phyloP scores from a whole-genome alignment of 2,797 vertebrate genomes.

The Halcyon leucocephala region DNA sequence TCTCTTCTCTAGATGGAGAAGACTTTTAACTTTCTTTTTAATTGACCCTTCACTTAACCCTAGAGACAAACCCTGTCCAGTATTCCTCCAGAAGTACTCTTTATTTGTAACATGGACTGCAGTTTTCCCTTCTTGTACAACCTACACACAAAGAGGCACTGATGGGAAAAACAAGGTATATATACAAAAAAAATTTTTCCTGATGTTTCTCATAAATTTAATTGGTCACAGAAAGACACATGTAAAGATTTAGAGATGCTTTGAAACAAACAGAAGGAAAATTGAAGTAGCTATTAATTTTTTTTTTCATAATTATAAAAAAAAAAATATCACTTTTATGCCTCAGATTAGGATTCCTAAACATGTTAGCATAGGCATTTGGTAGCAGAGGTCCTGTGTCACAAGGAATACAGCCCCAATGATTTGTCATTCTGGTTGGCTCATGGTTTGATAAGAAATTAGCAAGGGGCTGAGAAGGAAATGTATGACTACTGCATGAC shows the following conservation, averaged over 20 bases:
- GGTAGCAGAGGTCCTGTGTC: not conserved
- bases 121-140: not conserved
- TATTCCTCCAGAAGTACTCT: not conserved
- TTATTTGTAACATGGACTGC: not conserved
- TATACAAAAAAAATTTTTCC: not conserved
- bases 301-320: no score
- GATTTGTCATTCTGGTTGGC: not conserved
- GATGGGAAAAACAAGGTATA: not conserved
- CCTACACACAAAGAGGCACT: not conserved
- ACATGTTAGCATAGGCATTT: fast-evolving
- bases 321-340: not conserved
- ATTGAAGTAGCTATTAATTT: not conserved
- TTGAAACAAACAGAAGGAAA: not conserved
- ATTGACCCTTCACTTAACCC: not conserved
- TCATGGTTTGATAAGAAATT: not conserved
- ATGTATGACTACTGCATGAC: not conserved
- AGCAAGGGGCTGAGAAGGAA: not conserved
- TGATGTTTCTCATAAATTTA: not conserved
- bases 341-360: not conserved
- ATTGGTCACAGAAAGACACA: not conserved
- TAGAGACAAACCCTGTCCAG: not conserved
- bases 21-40: not conserved
- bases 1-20: not conserved
- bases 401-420: not conserved
- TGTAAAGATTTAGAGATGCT: not conserved